Conservation (phyloP, 1,140 invertebrate species). For the Pissodes strobi region DNA sequence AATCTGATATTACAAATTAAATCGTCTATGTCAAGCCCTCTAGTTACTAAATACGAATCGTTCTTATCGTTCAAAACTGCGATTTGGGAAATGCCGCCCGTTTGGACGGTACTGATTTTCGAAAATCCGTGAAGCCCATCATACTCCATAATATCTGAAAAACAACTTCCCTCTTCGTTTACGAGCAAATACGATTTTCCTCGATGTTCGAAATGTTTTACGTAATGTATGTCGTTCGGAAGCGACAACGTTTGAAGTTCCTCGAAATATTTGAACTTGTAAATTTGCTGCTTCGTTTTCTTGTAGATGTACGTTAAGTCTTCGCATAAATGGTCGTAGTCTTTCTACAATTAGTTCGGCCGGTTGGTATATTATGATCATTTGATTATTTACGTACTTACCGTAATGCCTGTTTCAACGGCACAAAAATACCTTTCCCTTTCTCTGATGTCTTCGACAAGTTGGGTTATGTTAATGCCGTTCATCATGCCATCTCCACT, state of each 20-base stretch:
- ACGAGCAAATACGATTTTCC: slow-evolving; percentile 53
- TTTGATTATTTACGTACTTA: too few species aligned
- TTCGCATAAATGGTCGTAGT: slow-evolving; percentile 49
- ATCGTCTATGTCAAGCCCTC: slow-evolving; percentile 36
- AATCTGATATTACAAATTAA: slow-evolving; percentile 32
- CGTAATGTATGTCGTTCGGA: slow-evolving; percentile 45
- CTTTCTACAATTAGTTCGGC: slow-evolving; percentile 44
- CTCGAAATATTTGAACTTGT: slow-evolving; percentile 58
- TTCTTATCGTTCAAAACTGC: slow-evolving; percentile 39
- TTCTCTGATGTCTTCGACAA: slow-evolving; percentile 39
- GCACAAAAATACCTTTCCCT: slow-evolving; percentile 38
- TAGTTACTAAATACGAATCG: slow-evolving; percentile 5
- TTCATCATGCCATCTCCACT: slow-evolving; percentile 47
- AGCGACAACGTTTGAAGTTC: slow-evolving; percentile 52
- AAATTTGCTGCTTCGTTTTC: slow-evolving; percentile 52
- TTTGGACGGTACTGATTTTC: background rate
- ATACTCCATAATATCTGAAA: slow-evolving; percentile 34
- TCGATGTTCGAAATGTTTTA: slow-evolving; percentile 51
- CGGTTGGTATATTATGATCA: too few species aligned
- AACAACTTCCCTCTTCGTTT: slow-evolving; percentile 53
- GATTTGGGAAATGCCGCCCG: slow-evolving; percentile 46
- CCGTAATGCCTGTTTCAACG: slow-evolving; percentile 41
- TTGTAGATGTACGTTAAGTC: slow-evolving; percentile 46
- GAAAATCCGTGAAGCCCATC: slow-evolving; percentile 8
- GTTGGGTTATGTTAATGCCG: slow-evolving; percentile 46